These are phyloP conservation scores for Notothenia rossii DNA, from an alignment of 2,113 vertebrate genomes.

Conservation along the genomic window DNA sequence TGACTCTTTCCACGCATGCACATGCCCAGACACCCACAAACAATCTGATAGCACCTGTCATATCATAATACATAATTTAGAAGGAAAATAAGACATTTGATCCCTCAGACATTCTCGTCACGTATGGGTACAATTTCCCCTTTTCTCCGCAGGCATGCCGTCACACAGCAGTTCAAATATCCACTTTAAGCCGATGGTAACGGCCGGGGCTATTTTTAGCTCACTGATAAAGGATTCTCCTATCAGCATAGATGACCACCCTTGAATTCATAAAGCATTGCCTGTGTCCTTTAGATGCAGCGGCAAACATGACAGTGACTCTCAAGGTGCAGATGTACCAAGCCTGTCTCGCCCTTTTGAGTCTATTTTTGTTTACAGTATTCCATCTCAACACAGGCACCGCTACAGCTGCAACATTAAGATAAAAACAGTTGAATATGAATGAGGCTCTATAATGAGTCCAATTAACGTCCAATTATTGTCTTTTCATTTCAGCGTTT, in stretches of 20 bases:
- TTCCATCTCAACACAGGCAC: background rate
- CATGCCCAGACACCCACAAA: conserved; percentile 56
- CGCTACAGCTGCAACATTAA: conserved; percentile 26
- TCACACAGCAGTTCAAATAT: conserved; percentile 64
- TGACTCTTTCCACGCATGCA: conserved; percentile 41
- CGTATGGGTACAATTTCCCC: conserved; percentile 49
- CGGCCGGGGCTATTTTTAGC: conserved; percentile 77
- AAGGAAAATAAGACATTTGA: conserved; percentile 18
- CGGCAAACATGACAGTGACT: conserved; percentile 39
- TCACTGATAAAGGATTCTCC: conserved; percentile 64
- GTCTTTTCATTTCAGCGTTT: conserved; percentile 18
- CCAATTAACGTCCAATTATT: conserved; percentile 30
- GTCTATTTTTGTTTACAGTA: conserved; percentile 14
- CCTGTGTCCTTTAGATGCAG: conserved; percentile 54
- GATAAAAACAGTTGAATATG: conserved; percentile 28
- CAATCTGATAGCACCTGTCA: conserved; percentile 37
- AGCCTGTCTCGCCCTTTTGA: background rate
- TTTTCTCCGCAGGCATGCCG: conserved; percentile 39
- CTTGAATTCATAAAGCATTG: conserved; percentile 73
- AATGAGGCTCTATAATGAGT: conserved; percentile 32
- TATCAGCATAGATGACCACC: conserved; percentile 68
- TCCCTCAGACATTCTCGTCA: conserved; percentile 42
- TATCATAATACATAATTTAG: conserved; percentile 33
- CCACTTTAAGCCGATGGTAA: conserved; percentile 62
- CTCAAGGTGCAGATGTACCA: conserved; percentile 46